Base-by-base conservation (phyloP, 1,140 invertebrate genomes). In the Magallana ariakensis region DNA sequence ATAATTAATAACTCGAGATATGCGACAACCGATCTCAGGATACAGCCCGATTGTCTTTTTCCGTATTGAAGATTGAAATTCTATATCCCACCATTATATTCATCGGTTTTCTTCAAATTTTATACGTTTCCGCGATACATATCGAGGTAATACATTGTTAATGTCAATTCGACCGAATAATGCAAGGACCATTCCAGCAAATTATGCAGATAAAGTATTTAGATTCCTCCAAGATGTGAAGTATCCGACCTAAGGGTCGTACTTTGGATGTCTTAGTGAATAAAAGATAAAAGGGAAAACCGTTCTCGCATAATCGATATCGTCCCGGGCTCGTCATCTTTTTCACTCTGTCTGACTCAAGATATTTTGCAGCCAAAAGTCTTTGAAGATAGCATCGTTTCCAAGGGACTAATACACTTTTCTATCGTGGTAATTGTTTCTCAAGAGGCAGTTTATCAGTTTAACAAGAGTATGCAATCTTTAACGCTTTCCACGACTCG, bases 1-100 rank as follows among this genome's bases (percentile, higher is more conserved):
- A 88, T 88, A 88, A 88, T 88, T 88, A 88, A 88, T 88, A 88
- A 80, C 85, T 70, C 86, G 84, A 88, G 87, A 88, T 88, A 84
- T 70, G 80, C 58, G 85, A 83, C 84, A 56, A 19, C 55, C 46
- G 80, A 82, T 55, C 46, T 82, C 15, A 54, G 55, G 80, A 54
- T 75, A 75, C 66, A 19, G 33, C 10, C 22, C 66, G 66, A 75
- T 75, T 75, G 66, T 75, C 66, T 75, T 75, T 75, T 75, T 75
- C 22, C 66, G 66, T 75, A 75, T 75, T 75, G 66, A 75, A 75
- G 66, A 75, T 26, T 75, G 66, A 75, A 75, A 75, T 75, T 75
- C 66, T 75, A 75, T 75, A 75, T 22, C 5, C 66, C 33, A 13
- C 66, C 66, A 75, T 75, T 75, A 75, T 75, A 75, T 75, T 75